Base-by-base conservation (phyloP, 2,113 vertebrate genomes). In the Vulpes vulpes region DNA sequence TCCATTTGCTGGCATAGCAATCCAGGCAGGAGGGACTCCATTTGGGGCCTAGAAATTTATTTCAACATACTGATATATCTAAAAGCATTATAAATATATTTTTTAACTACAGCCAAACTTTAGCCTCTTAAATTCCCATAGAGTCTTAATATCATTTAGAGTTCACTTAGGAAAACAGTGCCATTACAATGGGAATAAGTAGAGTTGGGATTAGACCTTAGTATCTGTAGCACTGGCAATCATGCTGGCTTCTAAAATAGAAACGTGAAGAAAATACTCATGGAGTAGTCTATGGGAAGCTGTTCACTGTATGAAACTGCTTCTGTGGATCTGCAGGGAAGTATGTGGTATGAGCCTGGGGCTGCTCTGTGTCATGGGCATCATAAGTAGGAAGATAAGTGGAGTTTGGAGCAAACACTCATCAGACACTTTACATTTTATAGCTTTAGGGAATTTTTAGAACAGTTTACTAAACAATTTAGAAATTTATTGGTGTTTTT, bases 211-310 rank as follows among this genome's bases (percentile, higher is more conserved):
- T 79, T 93, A 78, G 12, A 79, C 19, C 12, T 43, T 60, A 32
- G 55, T 85, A 22, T 85, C 60, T 14, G 32, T 30, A 30, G 19
- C 32, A 11, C 32, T 43, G 80, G 11, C 20, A 78, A 7, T 51
- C 25, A 53, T 0, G 0, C 2, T n/a, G 38, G 43, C 19, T 8
- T 69, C 25, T 55, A 49, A 71, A 35, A 53, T 0, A 4, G 43
- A 14, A 81, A 5, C 15, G 5, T n/a, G 32, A 55, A 55, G 32
- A 25, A 43, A 62, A 79, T 43, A 30, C 32, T 69, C 53, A 25
- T 4, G 27, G 22, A 5, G 25, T 64, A 38, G 27, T 49, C 1
- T 0, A 8, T 1, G 20, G 43, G 25, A 59, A 90, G 3, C 7
- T 5, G 0, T 69, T 59, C 17, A 38, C 17, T 76, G 0, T 2